Percentiles rank a stretch among this genome's conserved stretches.
phyloP scores from a whole-genome alignment of 1,140 invertebrate genomes.

The Tribolium castaneum region DNA sequence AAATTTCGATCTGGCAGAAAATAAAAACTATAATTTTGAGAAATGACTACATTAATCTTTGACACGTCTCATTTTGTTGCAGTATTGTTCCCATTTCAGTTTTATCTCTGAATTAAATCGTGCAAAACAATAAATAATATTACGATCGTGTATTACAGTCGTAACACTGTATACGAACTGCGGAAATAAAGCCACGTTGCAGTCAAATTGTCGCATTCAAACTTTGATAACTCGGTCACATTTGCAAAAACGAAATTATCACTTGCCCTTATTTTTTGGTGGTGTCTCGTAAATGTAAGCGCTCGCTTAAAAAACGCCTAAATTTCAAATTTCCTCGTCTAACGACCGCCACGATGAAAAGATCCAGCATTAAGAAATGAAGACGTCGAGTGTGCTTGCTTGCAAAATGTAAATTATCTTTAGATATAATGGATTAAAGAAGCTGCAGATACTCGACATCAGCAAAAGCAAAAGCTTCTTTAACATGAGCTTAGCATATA shows the following conservation, averaged over 20 bases:
- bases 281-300: background rate
- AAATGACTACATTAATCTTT: background rate
- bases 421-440: constrained; percentile 19
- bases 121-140: too few species aligned
- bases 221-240: too few species aligned
- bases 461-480: constrained; percentile 6
- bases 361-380: background rate
- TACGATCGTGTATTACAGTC: too few species aligned
- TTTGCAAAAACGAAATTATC: too few species aligned
- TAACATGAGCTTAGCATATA: background rate
- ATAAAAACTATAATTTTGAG: background rate
- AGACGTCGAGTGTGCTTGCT: constrained; percentile 10
- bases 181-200: too few species aligned
- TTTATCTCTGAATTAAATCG: too few species aligned
- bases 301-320: background rate
- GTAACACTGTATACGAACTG: too few species aligned
- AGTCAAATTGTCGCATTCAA: too few species aligned
- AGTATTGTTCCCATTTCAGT: background rate
- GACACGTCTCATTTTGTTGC: background rate
- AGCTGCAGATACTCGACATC: constrained; percentile 7
- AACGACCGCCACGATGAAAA: background rate
- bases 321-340: too few species aligned
- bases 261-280: background rate
- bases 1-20: background rate
- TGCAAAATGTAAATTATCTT: constrained; percentile 30